Evolutionary conservation across 1,140 invertebrate genomes (phyloP).

Genomic region (Megalopta genalis): DNA sequence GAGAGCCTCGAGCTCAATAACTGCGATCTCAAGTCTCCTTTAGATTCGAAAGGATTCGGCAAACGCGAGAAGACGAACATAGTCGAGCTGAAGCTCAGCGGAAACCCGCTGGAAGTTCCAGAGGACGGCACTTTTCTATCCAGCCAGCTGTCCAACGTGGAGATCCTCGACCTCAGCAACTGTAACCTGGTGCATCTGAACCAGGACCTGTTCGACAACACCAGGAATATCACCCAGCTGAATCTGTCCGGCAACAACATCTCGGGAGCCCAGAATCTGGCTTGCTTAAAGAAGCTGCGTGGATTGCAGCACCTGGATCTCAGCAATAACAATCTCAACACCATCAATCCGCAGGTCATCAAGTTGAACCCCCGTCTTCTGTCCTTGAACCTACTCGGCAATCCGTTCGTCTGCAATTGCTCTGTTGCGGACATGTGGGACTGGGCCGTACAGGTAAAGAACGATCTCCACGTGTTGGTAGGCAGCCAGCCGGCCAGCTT

Average conservation of each 20-base stretch:
- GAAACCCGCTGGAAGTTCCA: constrained; percentile 85
- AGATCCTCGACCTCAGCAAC: constrained; percentile 84
- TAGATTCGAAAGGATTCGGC: constrained; percentile 85
- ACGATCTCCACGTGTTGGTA: constrained; percentile 83
- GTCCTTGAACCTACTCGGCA: constrained; percentile 84
- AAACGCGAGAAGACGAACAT: constrained; percentile 84
- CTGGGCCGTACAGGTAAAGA: constrained; percentile 85
- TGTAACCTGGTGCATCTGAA: constrained; percentile 84
- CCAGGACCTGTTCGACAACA: constrained; percentile 82
- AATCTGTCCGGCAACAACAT: constrained; percentile 84
- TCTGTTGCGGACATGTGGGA: constrained; percentile 86
- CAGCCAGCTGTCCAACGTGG: constrained; percentile 83
- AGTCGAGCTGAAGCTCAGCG: constrained; percentile 84
- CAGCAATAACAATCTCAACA: constrained; percentile 83
- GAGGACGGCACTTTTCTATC: constrained; percentile 82
- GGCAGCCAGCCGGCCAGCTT: constrained; percentile 80
- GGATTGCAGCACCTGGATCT: constrained; percentile 84
- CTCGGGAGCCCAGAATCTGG: constrained; percentile 78
- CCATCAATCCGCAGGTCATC: constrained; percentile 81
- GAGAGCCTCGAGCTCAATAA: constrained; percentile 85
- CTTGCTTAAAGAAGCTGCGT: constrained; percentile 82
- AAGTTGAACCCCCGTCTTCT: constrained; percentile 81
- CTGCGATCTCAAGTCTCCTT: constrained; percentile 83
- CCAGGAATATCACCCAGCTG: constrained; percentile 83
- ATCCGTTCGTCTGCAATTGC: constrained; percentile 87